These are phyloP conservation scores for Abscondita cerata DNA, from an alignment of 2,888 invertebrate species.

Conservation along the genomic window DNA sequence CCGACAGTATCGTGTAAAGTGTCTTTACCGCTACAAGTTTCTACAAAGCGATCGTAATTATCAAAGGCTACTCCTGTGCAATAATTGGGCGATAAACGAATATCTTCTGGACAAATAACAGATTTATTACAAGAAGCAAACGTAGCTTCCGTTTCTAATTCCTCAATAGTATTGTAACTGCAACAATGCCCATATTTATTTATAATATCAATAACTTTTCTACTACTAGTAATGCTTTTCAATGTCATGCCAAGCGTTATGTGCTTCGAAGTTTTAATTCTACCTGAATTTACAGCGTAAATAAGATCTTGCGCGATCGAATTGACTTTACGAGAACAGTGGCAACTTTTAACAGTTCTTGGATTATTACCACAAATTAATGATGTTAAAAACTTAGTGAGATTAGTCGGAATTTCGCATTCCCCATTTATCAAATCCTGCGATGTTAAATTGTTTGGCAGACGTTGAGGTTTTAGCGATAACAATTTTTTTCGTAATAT, in stretches of 20 bases:
- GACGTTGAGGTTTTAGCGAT: background rate
- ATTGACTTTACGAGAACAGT: background rate
- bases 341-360: background rate
- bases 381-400: background rate
- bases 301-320: background rate
- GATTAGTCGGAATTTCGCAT: background rate
- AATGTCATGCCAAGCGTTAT: slow-evolving; percentile 11
- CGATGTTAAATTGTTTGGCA: background rate
- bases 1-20: slow-evolving; percentile 2
- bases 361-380: background rate
- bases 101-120: slow-evolving; percentile 4
- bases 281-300: slow-evolving; percentile 27
- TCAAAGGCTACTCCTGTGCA: slow-evolving; percentile 37
- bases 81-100: background rate
- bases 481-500: background rate
- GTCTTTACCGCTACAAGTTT: slow-evolving; percentile 34
- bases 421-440: background rate
- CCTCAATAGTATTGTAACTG: slow-evolving; percentile 5
- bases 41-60: slow-evolving; percentile 41
- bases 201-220: slow-evolving; percentile 13
- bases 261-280: slow-evolving; percentile 25
- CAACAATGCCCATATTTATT: slow-evolving; percentile 11
- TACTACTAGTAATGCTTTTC: slow-evolving; percentile 13
- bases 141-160: slow-evolving; percentile 10
- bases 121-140: background rate